Conservation (phyloP, 2,797 vertebrate species). For the Epinephelus awoara region DNA sequence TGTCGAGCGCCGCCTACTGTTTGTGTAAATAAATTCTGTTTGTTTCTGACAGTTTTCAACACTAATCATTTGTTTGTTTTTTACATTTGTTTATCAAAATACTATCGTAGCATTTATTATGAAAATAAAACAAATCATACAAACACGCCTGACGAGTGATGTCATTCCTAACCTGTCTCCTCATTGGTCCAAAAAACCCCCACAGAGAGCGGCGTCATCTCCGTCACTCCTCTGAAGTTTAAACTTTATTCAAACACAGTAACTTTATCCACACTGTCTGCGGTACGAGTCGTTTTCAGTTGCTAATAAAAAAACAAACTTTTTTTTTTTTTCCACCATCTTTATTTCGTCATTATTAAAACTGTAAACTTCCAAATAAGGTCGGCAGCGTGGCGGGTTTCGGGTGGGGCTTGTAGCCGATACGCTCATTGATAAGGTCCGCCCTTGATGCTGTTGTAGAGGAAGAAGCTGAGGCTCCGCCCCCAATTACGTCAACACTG, state of each 20-base stretch:
- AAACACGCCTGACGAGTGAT: neutral
- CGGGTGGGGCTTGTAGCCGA: conserved; percentile 96
- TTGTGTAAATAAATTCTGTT: conserved; percentile 61
- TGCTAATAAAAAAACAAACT: too few relatives aligned
- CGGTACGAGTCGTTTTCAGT: too few relatives aligned
- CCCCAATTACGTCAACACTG: conserved; percentile 78
- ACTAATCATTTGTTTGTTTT: conserved; percentile 65
- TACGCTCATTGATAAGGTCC: conserved; percentile 94
- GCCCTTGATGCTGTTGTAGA: conserved; percentile 78
- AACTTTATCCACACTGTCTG: too few relatives aligned
- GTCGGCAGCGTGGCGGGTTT: conserved; percentile 91
- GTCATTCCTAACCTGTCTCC: too few relatives aligned
- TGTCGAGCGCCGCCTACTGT: conserved; percentile 57
- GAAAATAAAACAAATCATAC: conserved; percentile 65
- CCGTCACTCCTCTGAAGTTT: too few relatives aligned
- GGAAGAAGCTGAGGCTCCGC: conserved; percentile 59
- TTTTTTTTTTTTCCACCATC: too few relatives aligned
- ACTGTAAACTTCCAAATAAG: conserved; percentile 94
- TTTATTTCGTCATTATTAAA: conserved; percentile 74
- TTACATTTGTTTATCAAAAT: conserved; percentile 66
- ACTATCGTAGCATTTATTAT: conserved; percentile 65
- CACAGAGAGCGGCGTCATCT: too few relatives aligned
- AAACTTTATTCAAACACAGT: too few relatives aligned
- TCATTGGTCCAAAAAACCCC: too few relatives aligned
- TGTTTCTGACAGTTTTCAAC: conserved; percentile 26